Evolutionary conservation across 2,888 invertebrate species (phyloP).

Genomic region (Calliphora vomitoria): DNA sequence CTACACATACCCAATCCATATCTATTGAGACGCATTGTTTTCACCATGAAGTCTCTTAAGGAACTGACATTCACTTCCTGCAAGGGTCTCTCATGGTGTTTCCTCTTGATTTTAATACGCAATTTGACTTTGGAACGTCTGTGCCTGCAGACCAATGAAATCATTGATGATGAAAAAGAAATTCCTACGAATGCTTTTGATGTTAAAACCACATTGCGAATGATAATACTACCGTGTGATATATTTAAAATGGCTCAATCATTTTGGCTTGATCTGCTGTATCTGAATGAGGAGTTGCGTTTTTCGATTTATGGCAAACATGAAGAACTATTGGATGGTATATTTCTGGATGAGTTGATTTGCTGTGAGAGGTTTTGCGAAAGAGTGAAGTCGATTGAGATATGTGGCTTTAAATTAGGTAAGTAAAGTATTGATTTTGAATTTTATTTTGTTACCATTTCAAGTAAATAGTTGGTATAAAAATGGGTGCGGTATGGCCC

Average conservation of each 20-base stretch:
- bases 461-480: no score
- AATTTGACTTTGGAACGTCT: constrained; percentile 60
- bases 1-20: constrained; percentile 68
- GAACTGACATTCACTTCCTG: constrained; percentile 64
- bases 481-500: no score
- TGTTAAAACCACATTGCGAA: constrained; percentile 48
- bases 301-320: constrained; percentile 62
- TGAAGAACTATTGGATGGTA: constrained; percentile 47
- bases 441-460: no score
- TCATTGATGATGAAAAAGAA: constrained; percentile 55
- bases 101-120: constrained; percentile 61
- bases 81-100: constrained; percentile 65
- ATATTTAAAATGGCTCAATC: constrained; percentile 63
- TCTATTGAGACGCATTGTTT: constrained; percentile 64
- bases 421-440: constrained; percentile 57
- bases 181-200: constrained; percentile 49
- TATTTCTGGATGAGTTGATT: constrained; percentile 53
- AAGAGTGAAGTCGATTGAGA: constrained; percentile 29
- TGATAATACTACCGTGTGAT: constrained; percentile 46
- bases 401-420: constrained; percentile 66
- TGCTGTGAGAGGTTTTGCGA: neutral
- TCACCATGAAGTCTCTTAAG: constrained; percentile 63
- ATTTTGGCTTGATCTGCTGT: constrained; percentile 62
- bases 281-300: constrained; percentile 26
- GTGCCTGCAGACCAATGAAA: constrained; percentile 50